A percentile compares a stretch with the other conserved stretches of the same genome.
These are phyloP conservation scores for Megastigmus dorsalis DNA, from an alignment of 2,888 invertebrate species.

Conservation along the genomic window DNA sequence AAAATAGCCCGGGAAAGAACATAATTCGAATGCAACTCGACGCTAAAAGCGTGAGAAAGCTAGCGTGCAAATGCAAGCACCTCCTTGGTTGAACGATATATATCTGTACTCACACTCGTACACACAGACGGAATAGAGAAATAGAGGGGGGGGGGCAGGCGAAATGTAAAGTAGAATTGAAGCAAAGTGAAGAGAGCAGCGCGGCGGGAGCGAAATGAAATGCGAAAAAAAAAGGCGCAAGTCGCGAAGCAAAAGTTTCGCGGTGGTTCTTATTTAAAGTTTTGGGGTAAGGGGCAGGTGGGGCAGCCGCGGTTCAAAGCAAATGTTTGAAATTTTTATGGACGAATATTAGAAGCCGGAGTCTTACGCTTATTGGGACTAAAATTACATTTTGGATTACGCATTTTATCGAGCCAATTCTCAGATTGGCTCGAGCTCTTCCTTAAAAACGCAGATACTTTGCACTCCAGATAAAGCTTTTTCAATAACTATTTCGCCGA, in stretches of 20 bases:
- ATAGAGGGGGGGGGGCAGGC: not conserved
- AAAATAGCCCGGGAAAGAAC: conserved; percentile 31
- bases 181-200: not conserved
- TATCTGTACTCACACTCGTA: too few species aligned
- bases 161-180: conserved; percentile 16
- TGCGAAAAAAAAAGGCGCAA: not conserved
- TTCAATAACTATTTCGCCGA: too few species aligned
- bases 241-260: not conserved
- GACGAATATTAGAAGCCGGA: too few species aligned
- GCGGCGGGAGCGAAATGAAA: not conserved
- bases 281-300: too few species aligned
- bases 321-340: not conserved
- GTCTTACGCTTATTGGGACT: too few species aligned
- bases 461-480: too few species aligned
- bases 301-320: too few species aligned
- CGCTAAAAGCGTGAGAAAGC: conserved; percentile 17
- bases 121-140: too few species aligned
- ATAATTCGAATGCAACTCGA: conserved; percentile 25
- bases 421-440: too few species aligned
- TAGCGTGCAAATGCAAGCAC: not conserved
- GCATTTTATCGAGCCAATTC: too few species aligned
- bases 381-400: too few species aligned
- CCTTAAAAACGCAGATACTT: too few species aligned
- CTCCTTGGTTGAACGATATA: not conserved
- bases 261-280: not conserved